Conservation (phyloP, 1,140 invertebrate genomes). For the Tetramorium parvispinum region DNA sequence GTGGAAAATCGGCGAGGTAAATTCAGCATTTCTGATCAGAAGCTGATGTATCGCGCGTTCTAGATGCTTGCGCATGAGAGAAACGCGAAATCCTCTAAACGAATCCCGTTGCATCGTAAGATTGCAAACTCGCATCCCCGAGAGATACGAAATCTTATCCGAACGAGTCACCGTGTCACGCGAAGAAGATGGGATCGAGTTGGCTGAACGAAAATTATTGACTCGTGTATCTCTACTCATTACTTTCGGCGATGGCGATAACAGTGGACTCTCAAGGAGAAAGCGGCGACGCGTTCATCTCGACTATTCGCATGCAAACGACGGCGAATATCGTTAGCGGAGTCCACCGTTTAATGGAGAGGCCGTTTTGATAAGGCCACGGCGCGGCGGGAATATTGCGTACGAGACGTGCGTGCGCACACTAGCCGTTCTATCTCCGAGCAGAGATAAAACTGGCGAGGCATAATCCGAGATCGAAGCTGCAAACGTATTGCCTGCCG, state of each 20-base stretch:
- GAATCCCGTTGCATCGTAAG: conserved; percentile 7
- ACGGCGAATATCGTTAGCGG: conserved; percentile 47
- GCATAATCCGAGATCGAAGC: background rate
- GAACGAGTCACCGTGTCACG: background rate
- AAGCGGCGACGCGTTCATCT: conserved; percentile 5
- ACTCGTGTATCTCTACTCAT: conserved; percentile 40
- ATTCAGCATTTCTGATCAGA: conserved; percentile 6
- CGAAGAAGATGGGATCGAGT: conserved; percentile 9
- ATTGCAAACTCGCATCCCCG: background rate
- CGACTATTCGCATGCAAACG: conserved; percentile 58
- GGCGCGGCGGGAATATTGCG: conserved; percentile 21
- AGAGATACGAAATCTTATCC: conserved; percentile 16
- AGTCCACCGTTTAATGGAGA: conserved; percentile 56
- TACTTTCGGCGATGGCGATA: conserved; percentile 47
- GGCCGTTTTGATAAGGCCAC: conserved; percentile 50
- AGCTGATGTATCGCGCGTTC: background rate
- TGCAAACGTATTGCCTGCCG: background rate
- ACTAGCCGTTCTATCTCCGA: conserved; percentile 35
- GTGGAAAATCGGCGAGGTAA: background rate
- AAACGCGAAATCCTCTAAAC: background rate
- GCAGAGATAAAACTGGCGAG: conserved; percentile 21
- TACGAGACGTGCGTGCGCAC: background rate
- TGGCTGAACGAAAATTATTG: conserved; percentile 35
- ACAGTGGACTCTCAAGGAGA: background rate
- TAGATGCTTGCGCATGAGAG: background rate